Evolutionary conservation across 2,797 vertebrate genomes (phyloP).

Genomic region (Dallia pectoralis): DNA sequence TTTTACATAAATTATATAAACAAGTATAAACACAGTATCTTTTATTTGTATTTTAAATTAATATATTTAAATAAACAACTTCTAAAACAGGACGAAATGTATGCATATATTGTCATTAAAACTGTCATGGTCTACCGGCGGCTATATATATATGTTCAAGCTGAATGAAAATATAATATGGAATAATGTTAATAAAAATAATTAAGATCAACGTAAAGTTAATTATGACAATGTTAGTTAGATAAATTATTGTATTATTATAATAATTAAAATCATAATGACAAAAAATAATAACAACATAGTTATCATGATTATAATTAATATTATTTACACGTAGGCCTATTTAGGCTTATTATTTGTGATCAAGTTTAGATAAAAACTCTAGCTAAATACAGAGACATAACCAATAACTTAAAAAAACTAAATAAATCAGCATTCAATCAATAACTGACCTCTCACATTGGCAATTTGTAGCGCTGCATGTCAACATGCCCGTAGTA

Average conservation of each 20-base stretch:
- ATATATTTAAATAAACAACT: no score
- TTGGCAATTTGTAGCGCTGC: conserved; percentile 8
- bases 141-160: no score
- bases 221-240: neutral
- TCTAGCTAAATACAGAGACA: neutral
- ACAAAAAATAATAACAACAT: neutral
- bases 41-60: no score
- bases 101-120: no score
- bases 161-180: no score
- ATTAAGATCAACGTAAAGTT: neutral
- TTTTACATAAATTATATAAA: no score
- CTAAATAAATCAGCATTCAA: neutral
- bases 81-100: no score
- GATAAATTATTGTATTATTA: neutral
- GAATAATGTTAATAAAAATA: neutral
- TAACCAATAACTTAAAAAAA: neutral
- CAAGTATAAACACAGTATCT: no score
- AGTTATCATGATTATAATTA: neutral
- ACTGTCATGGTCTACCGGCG: no score
- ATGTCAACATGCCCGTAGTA: conserved; percentile 10
- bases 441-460: neutral
- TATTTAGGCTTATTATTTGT: neutral
- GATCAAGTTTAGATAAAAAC: neutral
- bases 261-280: neutral
- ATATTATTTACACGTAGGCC: no score